Conservation (phyloP, 2,888 invertebrate genomes). For the Tetrapedia diversipes region DNA sequence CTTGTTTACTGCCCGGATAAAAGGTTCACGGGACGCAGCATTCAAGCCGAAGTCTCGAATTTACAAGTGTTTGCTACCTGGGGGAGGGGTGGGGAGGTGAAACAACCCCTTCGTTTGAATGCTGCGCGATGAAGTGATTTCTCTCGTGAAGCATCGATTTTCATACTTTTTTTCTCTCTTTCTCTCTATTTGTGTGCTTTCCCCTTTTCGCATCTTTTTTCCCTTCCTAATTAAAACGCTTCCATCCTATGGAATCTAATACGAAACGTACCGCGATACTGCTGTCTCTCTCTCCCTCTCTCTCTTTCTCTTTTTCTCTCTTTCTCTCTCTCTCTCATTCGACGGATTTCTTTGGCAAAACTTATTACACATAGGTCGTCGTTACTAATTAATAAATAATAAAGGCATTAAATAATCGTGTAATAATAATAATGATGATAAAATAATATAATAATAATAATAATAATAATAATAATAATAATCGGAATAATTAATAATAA, state of each 20-base stretch:
- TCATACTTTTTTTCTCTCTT: not conserved
- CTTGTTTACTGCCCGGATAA: slow-evolving; percentile 27
- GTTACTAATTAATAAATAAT: slow-evolving; percentile 81
- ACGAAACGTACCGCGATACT: slow-evolving; percentile 74
- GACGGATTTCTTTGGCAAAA: slow-evolving; percentile 82
- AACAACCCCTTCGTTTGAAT: slow-evolving; percentile 43
- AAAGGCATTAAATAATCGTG: slow-evolving; percentile 79
- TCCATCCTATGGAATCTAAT: slow-evolving; percentile 63
- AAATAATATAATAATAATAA: slow-evolving; percentile 59
- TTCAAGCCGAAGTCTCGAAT: slow-evolving; percentile 56
- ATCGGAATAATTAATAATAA: slow-evolving; percentile 61
- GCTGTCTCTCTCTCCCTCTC: slow-evolving; percentile 52
- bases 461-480: slow-evolving; percentile 66
- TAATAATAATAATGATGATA: slow-evolving; percentile 73
- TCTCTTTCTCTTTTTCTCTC: slow-evolving; percentile 39
- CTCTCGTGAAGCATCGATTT: slow-evolving; percentile 37
- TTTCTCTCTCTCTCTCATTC: slow-evolving; percentile 47
- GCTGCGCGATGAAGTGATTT: slow-evolving; percentile 56
- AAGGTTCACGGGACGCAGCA: slow-evolving; percentile 53
- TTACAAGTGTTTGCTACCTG: slow-evolving; percentile 40
- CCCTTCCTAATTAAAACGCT: slow-evolving; percentile 45
- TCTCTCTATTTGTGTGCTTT: slow-evolving; percentile 50
- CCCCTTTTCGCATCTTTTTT: slow-evolving; percentile 31
- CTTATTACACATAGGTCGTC: slow-evolving; percentile 83
- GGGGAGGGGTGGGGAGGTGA: too few species aligned